Base-by-base conservation (phyloP, 2,113 vertebrate genomes). In the Antigone vipio region DNA sequence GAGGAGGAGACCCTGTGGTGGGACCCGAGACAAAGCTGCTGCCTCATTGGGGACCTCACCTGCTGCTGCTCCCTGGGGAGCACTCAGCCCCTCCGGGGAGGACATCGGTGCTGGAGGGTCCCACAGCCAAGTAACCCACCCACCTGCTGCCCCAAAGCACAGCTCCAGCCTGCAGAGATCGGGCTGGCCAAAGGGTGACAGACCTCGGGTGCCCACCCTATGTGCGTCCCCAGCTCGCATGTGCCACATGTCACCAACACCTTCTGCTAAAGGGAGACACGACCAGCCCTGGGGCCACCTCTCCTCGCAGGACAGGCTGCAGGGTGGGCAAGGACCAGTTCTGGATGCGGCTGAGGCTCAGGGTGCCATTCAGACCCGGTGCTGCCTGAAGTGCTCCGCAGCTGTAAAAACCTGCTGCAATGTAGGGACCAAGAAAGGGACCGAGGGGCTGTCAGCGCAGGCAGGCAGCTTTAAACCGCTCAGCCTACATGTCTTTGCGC, bases 21-120 rank as follows among this genome's bases (percentile, higher is more conserved):
- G 73, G 64, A 71, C n/a, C 44, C 0, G 2, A 38, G 85, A 27
- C 62, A 79, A 85, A 86, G 24, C 67, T 12, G 7, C 62, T 11
- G n/a, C 72, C 52, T 35, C 73, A 15, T 2, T 2, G 2, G 50
- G 59, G 34, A 45, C 35, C 27, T 92, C 55, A 26, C 8, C 49
- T 10, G 42, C 30, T 30, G 23, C 59, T 42, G 58, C 47, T 63
- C 34, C 45, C 17, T 32, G 40, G 67, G 80, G 72, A 80, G 16
- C 40, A 3, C 18, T 15, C 2, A 0, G 23, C 12, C 27, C 55
- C 69, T 23, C 9, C 0, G 0, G 40, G 26, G 32, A 35, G 60
- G 23, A 15, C 16, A 3, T 0, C 9, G 2, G 47, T 1, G 5
- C 66, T 30, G 56, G 19, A 11, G 13, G 11, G 23, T 49, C 47